phyloP scores from a whole-genome alignment of 1,140 invertebrate species.

The Bradynema listronoti region DNA sequence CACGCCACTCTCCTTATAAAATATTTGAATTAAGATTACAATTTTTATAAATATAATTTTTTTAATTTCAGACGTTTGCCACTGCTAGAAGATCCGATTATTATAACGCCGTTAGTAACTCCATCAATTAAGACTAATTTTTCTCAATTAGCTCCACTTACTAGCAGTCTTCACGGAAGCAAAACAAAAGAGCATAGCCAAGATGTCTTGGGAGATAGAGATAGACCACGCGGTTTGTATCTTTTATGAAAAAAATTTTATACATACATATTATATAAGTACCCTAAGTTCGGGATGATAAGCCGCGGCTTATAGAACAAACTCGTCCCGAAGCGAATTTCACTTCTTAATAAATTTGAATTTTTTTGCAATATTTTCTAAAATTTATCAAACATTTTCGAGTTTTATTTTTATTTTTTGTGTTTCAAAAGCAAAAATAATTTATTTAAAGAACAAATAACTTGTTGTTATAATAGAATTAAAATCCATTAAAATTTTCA shows the following conservation, averaged over 20 bases:
- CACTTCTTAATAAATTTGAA: too few relatives aligned
- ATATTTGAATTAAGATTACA: not conserved
- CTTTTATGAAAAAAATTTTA: not conserved
- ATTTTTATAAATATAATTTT: too few relatives aligned
- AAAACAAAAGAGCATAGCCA: not conserved
- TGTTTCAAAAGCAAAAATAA: slow-evolving; percentile 1
- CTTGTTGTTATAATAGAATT: too few relatives aligned
- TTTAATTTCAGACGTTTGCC: not conserved
- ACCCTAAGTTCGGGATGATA: not conserved
- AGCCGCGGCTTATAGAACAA: too few relatives aligned
- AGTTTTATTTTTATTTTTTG: too few relatives aligned
- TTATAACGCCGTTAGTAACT: slow-evolving; percentile 6
- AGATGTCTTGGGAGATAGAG: not conserved
- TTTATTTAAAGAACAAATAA: not conserved
- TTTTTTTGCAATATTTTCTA: too few relatives aligned
- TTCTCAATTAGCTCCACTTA: too few relatives aligned
- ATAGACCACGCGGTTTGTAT: not conserved
- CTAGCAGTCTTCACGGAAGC: too few relatives aligned
- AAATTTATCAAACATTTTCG: too few relatives aligned
- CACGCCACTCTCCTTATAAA: not conserved
- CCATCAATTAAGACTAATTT: slow-evolving; percentile 9
- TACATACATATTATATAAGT: not conserved
- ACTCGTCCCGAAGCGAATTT: too few relatives aligned
- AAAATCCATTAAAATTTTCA: too few relatives aligned
- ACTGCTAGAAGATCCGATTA: slow-evolving; percentile 1